Percentiles rank a stretch among this genome's conserved stretches.
phyloP scores from a whole-genome alignment of 2,888 invertebrate genomes.

The Callimorpha dominula region DNA sequence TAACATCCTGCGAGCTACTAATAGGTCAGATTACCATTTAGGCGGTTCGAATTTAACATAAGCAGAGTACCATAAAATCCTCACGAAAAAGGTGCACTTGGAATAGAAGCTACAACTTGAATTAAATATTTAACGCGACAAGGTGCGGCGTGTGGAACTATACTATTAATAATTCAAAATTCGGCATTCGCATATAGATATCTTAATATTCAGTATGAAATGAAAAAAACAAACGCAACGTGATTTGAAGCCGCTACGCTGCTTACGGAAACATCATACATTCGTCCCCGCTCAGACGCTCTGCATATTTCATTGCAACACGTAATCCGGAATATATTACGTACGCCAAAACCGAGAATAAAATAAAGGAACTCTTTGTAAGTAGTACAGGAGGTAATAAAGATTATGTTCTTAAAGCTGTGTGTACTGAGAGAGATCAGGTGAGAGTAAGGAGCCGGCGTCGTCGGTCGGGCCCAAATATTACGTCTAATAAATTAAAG shows the following conservation, averaged over 20 bases:
- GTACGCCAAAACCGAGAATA: slow-evolving; percentile 60
- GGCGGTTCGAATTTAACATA: neutral
- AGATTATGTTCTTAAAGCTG: slow-evolving; percentile 77
- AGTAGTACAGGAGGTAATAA: slow-evolving; percentile 69
- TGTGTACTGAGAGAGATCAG: slow-evolving; percentile 55
- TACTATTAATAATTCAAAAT: slow-evolving; percentile 59
- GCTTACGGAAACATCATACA: slow-evolving; percentile 57
- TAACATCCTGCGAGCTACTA: neutral
- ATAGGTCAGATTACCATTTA: too few species aligned
- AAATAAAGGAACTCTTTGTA: slow-evolving; percentile 70
- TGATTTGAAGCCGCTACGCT: slow-evolving; percentile 52
- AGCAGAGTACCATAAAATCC: neutral
- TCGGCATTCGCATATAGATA: slow-evolving; percentile 35
- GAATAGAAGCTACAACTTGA: too few species aligned
- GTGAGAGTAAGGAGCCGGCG: slow-evolving; percentile 54
- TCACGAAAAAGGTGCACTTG: neutral
- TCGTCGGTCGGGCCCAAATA: slow-evolving; percentile 67
- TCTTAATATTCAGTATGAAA: slow-evolving; percentile 45
- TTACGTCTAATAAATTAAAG: slow-evolving; percentile 80
- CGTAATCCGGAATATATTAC: slow-evolving; percentile 66
- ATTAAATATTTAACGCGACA: neutral
- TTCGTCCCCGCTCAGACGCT: slow-evolving; percentile 58
- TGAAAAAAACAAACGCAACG: slow-evolving; percentile 43
- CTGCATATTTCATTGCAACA: slow-evolving; percentile 63
- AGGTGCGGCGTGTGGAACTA: neutral